These are phyloP conservation scores for Hippocampus barbouri DNA, from an alignment of 2,113 vertebrate species.

Conservation along the genomic window DNA sequence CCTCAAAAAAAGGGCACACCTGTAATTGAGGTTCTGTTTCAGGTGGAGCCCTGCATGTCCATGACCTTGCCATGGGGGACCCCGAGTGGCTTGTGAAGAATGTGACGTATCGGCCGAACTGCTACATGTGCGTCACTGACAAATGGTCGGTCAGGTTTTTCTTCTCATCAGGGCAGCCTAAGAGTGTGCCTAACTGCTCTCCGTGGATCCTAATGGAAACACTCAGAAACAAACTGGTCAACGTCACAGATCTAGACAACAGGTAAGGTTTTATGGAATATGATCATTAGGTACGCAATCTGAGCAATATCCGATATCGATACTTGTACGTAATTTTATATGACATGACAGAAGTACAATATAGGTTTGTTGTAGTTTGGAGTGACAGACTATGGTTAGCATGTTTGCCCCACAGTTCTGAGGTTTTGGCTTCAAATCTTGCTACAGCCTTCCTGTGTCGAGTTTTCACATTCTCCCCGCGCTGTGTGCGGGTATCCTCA, in stretches of 20 bases:
- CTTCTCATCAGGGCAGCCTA: slow-evolving; percentile 72
- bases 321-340: no score
- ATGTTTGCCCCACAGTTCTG: no score
- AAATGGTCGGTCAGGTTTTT: slow-evolving; percentile 62
- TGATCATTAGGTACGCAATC: no score
- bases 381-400: no score
- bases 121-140: slow-evolving; percentile 79
- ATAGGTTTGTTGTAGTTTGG: no score
- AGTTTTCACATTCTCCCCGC: no score
- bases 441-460: no score
- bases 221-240: slow-evolving; percentile 61
- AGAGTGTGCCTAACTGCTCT: slow-evolving; percentile 58
- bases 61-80: slow-evolving; percentile 76
- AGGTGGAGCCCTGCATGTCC: slow-evolving; percentile 87
- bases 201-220: slow-evolving; percentile 76
- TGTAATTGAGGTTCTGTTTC: neutral
- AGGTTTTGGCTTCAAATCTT: no score
- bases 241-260: slow-evolving; percentile 74
- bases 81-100: slow-evolving; percentile 85
- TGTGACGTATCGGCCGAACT: slow-evolving; percentile 82
- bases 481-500: no score
- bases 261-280: slow-evolving; percentile 62
- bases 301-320: no score
- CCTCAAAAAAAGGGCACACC: no score
- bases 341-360: no score